phyloP scores from a whole-genome alignment of 2,113 vertebrate species.

The Callopanchax toddi region DNA sequence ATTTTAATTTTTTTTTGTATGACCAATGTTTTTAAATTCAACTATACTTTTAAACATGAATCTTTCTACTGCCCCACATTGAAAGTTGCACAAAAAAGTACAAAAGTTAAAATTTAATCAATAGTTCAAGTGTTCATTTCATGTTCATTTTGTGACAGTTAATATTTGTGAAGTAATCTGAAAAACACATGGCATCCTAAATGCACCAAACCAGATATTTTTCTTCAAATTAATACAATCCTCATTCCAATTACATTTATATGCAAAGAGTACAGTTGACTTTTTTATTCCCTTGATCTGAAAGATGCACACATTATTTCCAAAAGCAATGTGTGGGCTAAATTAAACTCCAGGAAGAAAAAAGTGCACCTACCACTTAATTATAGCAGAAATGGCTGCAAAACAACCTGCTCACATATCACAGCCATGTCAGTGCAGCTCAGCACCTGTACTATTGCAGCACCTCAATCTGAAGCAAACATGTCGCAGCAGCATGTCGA shows the following conservation, averaged over 20 bases:
- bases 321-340: background rate
- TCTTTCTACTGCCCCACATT: too few relatives aligned
- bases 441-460: constrained; percentile 28
- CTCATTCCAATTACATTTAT: background rate
- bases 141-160: too few relatives aligned
- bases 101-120: too few relatives aligned
- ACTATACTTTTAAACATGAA: too few relatives aligned
- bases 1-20: too few relatives aligned
- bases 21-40: too few relatives aligned
- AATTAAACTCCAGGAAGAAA: background rate
- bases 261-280: background rate
- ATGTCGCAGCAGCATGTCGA: constrained; percentile 46
- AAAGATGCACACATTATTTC: background rate
- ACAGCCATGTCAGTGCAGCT: constrained; percentile 8
- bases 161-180: too few relatives aligned
- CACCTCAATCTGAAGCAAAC: constrained; percentile 40
- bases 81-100: too few relatives aligned
- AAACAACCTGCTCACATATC: constrained; percentile 7
- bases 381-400: constrained; percentile 6
- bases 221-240: constrained; percentile 1
- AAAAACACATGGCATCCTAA: background rate
- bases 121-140: too few relatives aligned
- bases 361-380: background rate
- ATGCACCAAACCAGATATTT: background rate
- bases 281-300: background rate